Evolutionary conservation across 2,888 invertebrate genomes (phyloP), one percentile per base, ranked within the genome.

Genomic region (Cheilosia variabilis): DNA sequence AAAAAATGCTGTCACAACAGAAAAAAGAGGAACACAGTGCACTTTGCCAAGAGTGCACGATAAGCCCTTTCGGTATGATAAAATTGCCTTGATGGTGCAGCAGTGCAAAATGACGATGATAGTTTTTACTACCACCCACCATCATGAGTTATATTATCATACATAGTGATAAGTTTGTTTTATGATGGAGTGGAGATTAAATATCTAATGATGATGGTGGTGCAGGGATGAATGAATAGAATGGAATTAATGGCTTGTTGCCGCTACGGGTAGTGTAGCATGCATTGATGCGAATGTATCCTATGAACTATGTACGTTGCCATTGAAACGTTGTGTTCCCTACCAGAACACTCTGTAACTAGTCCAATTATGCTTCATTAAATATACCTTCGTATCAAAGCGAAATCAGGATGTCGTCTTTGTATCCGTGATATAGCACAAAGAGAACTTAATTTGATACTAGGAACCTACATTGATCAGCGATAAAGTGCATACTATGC

Each of bases 111-210:
- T 84, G 79, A 73, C 68, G 83, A 84, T 79, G 79, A 63, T 73
- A 68, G 68, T 79, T 79, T 84, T 84, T 79, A 79, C 62, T 41
- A 58, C 45, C 63, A 47, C 34, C 22, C 22, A 22, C 22, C 22
- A 22, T 22, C 65, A 66, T 79, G 73, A 79, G 68, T 73, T 75
- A 69, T 50, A 69, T 50, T 73, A 73, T 63, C 52, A 69, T 52
- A 57, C 57, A 68, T 45, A 63, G 62, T n/a, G 24, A 27, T 57
- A 79, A 62, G 62, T 69, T 84, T 84, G 62, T 62, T 63, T 84
- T 84, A 79, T 79, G 83, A 84, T 79, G 58, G 53, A 79, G 69
- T 68, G 41, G 45, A 79, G 79, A 83, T 78, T 83, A 78, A 78
- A 72, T 83, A 19, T 78, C 79, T 84, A 55, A 69, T 81, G 79